Conservation (phyloP, 1,140 invertebrate species). For the Zaprionus tsacasi region DNA sequence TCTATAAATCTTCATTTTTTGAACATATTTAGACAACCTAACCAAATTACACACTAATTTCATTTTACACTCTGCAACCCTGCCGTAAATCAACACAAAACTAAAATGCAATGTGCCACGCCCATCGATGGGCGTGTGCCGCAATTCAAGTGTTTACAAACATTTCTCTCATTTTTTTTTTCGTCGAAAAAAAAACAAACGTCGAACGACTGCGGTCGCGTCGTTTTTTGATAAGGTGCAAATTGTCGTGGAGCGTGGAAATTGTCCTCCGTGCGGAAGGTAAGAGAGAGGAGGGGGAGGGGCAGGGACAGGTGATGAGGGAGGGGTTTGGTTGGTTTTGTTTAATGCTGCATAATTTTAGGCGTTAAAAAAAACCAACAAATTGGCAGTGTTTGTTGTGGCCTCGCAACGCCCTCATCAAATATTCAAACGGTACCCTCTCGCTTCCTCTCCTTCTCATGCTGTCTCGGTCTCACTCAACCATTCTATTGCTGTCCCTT, state of each 20-base stretch:
- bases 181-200: conserved; percentile 6
- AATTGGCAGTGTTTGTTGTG: conserved; percentile 70
- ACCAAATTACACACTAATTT: neutral
- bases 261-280: conserved; percentile 25
- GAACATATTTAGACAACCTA: neutral
- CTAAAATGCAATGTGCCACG: conserved; percentile 36
- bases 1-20: neutral
- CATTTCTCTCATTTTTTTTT: conserved; percentile 6
- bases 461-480: neutral
- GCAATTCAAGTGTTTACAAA: conserved; percentile 25
- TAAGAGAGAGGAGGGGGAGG: neutral
- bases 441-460: neutral
- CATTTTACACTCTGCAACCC: neutral
- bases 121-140: neutral
- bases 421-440: conserved; percentile 74
- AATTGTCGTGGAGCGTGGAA: conserved; percentile 54
- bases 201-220: conserved; percentile 46
- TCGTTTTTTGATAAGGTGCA: conserved; percentile 63
- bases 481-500: conserved; percentile 16
- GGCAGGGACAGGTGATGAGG: neutral
- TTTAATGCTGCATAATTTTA: conserved; percentile 81
- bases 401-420: conserved; percentile 70
- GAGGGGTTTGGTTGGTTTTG: conserved; percentile 33
- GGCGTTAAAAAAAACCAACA: conserved; percentile 75
- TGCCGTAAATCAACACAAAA: conserved; percentile 20